A percentile compares a stretch with the other conserved stretches of the same genome.
phyloP scores from a whole-genome alignment of 2,888 invertebrate species.

The Xylocampa areola region DNA sequence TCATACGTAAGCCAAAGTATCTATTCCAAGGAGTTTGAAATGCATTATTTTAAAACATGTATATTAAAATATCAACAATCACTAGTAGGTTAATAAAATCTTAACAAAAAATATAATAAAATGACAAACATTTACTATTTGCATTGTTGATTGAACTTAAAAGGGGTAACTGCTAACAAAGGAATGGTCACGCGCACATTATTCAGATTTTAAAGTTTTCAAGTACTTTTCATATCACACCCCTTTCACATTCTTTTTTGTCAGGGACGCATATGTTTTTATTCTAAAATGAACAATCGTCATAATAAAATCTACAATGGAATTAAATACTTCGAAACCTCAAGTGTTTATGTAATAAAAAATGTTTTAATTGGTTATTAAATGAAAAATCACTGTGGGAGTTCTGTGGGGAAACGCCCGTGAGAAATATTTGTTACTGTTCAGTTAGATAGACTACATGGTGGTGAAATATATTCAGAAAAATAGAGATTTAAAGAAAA shows the following conservation, averaged over 20 bases:
- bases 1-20: too few species aligned
- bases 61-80: neutral
- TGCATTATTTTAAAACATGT: neutral
- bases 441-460: neutral
- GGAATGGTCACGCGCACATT: slow-evolving; percentile 77
- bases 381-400: slow-evolving; percentile 26
- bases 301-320: slow-evolving; percentile 62
- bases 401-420: slow-evolving; percentile 5
- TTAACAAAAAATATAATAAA: slow-evolving; percentile 18
- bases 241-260: slow-evolving; percentile 62
- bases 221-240: slow-evolving; percentile 71
- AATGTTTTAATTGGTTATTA: slow-evolving; percentile 58
- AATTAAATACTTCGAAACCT: slow-evolving; percentile 70
- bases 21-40: too few species aligned
- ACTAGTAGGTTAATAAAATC: neutral
- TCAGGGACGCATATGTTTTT: slow-evolving; percentile 76
- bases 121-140: slow-evolving; percentile 61
- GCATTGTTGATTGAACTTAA: slow-evolving; percentile 40
- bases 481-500: too few species aligned
- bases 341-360: slow-evolving; percentile 66
- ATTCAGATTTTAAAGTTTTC: slow-evolving; percentile 72
- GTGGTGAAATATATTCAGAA: too few species aligned
- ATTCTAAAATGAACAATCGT: slow-evolving; percentile 74
- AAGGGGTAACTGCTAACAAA: slow-evolving; percentile 54
- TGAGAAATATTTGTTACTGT: slow-evolving; percentile 19